Evolutionary conservation across 2,113 vertebrate species (phyloP).

Genomic region (Cettia cetti): DNA sequence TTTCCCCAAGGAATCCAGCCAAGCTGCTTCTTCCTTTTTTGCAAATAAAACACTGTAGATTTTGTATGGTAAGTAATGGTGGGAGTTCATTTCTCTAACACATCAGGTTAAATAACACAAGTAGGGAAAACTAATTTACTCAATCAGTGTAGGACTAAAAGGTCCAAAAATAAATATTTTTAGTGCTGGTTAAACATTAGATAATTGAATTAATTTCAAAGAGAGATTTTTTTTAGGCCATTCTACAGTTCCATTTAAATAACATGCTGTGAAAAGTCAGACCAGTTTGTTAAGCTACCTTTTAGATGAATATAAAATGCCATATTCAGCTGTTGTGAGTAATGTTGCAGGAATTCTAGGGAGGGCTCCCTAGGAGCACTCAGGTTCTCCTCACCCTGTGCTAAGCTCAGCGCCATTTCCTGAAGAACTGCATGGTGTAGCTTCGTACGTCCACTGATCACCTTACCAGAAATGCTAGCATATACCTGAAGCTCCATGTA

Average conservation of each 20-base stretch:
- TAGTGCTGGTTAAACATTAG: not conserved
- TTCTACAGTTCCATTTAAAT: not conserved
- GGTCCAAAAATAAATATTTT: not conserved
- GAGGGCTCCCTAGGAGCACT: not conserved
- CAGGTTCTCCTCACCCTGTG: not conserved
- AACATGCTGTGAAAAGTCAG: not conserved
- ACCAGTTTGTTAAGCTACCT: not conserved
- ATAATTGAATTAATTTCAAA: not conserved
- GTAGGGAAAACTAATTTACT: not conserved
- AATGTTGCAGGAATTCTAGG: not conserved
- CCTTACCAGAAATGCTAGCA: not conserved
- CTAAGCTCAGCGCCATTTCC: not conserved
- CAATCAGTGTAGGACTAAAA: not conserved
- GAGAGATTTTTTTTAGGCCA: no score
- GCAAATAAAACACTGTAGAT: conserved; percentile 44
- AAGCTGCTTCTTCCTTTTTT: conserved; percentile 59
- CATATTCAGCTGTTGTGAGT: not conserved
- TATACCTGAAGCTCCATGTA: not conserved
- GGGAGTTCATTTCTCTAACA: not conserved
- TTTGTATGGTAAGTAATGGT: not conserved
- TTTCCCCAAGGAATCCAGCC: conserved; percentile 56
- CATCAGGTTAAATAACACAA: not conserved
- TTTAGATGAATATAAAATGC: not conserved
- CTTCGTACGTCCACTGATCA: rapidly evolving
- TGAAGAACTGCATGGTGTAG: not conserved